Evolutionary conservation across 2,797 vertebrate genomes (phyloP), one percentile per base, ranked within the genome.

Genomic region (Luscinia luscinia): DNA sequence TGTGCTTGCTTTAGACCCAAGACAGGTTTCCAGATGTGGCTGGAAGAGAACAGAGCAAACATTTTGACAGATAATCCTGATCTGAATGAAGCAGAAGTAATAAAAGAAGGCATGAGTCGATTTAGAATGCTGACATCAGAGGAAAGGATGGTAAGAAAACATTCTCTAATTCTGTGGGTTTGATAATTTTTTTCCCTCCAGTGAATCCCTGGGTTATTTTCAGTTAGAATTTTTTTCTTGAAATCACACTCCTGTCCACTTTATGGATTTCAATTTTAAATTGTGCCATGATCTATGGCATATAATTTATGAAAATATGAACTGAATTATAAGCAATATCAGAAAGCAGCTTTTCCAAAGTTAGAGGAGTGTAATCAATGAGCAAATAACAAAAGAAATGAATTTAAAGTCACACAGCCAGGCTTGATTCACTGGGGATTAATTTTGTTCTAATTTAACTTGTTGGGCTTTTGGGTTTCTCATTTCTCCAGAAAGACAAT

Each of bases 21-120:
- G 97, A 99, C 99, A 1, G 99, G 99, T 27, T 99, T 99, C 97
- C 99, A 99, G 97, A 97, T 99, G 84, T 99, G 99, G 99, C 96
- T 99, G 6, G 98, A 99, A 86, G 98, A 99, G 97, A 99, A 99
- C 94, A 98, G 99, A 96, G 98, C 98, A 95, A 97, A 63, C 67
- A 99, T 99, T 93, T 85, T 98, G 19, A 93, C 97, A 4, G 98
- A 99, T 77, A 97, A 98, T 51, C 98, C 99, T 14, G 98, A 98
- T 78, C 96, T 99, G 94, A 98, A 99, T 7, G 99, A 99, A 98
- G 98, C 98, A 2, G 99, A 98, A n/a, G 87, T 99, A 96, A 99
- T 99, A 97, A 99, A 98, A 96, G 99, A 99, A 97, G 99, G 99
- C 63, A 99, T 99, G 99, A 98, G 98, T 43, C 98, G 98, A 52